Conservation (phyloP, 2,113 vertebrate genomes). For the Falcunculus frontatus region DNA sequence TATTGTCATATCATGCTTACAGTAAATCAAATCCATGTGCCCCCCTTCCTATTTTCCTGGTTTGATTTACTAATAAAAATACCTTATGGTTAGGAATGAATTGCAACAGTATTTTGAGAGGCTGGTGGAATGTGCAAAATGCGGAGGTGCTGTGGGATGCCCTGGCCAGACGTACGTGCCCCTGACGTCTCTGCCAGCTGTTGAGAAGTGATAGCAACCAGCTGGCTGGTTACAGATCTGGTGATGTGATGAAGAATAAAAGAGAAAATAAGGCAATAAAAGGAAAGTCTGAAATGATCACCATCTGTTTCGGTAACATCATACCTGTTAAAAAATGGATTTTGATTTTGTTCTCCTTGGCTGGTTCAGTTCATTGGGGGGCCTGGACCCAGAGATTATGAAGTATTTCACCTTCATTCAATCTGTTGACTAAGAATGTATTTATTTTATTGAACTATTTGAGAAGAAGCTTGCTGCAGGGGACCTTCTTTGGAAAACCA, state of each 20-base stretch:
- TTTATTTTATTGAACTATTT: background rate
- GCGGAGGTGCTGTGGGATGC: slow-evolving; percentile 3
- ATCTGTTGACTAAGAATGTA: background rate
- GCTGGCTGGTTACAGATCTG: slow-evolving; percentile 21
- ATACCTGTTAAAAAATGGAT: background rate
- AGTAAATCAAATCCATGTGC: slow-evolving; percentile 8
- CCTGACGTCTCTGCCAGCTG: slow-evolving; percentile 24
- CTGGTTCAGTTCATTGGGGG: background rate
- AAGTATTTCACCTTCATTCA: background rate
- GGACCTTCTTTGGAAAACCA: background rate
- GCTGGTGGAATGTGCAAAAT: background rate
- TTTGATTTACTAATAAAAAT: background rate
- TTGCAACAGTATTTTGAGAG: background rate
- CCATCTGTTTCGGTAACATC: slow-evolving; percentile 30
- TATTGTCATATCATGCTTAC: background rate
- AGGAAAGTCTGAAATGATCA: slow-evolving; percentile 6
- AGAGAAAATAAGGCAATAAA: slow-evolving; percentile 16
- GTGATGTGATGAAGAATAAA: background rate
- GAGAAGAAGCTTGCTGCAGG: background rate
- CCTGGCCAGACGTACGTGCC: background rate
- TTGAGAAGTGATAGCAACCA: slow-evolving; percentile 21
- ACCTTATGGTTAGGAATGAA: background rate
- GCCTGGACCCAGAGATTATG: background rate
- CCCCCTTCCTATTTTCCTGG: background rate
- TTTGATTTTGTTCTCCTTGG: slow-evolving; percentile 30